Conservation (phyloP, 2,888 invertebrate genomes). For the Tribolium freemani region DNA sequence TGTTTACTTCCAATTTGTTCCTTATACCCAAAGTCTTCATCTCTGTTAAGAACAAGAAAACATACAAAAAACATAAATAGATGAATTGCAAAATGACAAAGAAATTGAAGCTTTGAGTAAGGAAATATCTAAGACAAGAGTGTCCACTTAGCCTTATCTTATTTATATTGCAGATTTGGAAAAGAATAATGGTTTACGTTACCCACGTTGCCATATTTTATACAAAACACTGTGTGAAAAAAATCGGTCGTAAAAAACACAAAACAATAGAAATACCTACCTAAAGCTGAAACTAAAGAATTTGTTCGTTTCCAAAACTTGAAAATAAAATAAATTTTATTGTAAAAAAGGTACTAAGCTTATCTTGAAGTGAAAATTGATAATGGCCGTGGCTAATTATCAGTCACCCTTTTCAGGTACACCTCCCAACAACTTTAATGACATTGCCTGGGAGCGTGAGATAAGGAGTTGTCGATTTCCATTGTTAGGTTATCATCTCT, state of each 20-base stretch:
- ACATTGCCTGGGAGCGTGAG: constrained; percentile 5
- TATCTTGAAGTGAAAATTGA: neutral
- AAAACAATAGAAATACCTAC: too few species aligned
- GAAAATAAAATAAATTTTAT: too few species aligned
- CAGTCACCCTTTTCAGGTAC: constrained; percentile 5
- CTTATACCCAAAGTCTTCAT: too few species aligned
- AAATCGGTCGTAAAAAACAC: neutral
- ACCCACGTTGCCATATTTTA: neutral
- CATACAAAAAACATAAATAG: neutral
- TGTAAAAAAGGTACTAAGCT: neutral
- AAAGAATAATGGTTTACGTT: neutral
- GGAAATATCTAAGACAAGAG: neutral
- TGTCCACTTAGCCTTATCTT: neutral
- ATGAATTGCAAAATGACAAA: neutral
- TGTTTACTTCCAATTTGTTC: too few species aligned
- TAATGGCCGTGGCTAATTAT: constrained; percentile 2
- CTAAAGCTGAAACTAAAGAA: too few species aligned
- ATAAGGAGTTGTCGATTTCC: constrained; percentile 30
- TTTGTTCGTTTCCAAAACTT: too few species aligned
- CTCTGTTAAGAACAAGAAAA: neutral
- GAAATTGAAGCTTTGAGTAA: neutral
- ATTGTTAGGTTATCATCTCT: constrained; percentile 20
- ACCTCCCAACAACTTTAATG: constrained; percentile 19
- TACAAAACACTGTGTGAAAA: neutral
- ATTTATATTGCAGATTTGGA: neutral